These are phyloP conservation scores for Piaya cayana DNA, from an alignment of 2,113 vertebrate species.

Conservation along the genomic window DNA sequence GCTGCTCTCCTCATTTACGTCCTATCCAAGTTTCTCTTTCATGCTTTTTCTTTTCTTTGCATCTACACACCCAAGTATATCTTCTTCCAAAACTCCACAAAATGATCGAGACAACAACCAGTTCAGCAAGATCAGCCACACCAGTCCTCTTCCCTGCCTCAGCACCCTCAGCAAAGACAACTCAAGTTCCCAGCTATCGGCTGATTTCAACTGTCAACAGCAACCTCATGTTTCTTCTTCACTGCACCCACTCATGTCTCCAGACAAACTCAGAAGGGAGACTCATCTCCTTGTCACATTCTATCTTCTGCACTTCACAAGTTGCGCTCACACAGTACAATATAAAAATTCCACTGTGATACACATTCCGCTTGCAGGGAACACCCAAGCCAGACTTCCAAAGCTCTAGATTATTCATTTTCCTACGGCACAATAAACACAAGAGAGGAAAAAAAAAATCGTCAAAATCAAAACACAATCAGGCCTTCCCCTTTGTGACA, in stretches of 20 bases:
- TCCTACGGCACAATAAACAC: background rate
- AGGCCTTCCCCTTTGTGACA: background rate
- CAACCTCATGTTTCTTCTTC: conserved; percentile 1
- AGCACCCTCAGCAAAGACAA: background rate
- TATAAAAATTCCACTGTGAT: background rate
- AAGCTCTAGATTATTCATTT: background rate
- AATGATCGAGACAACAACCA: background rate
- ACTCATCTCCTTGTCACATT: conserved; percentile 12
- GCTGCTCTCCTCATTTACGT: rapidly evolving
- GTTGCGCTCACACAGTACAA: background rate
- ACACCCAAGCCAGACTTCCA: background rate
- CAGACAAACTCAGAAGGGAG: background rate
- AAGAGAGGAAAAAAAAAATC: background rate
- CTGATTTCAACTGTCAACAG: background rate
- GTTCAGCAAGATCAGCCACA: background rate
- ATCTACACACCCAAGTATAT: background rate
- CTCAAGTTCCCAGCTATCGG: background rate
- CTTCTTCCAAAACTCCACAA: background rate
- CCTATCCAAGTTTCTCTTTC: background rate
- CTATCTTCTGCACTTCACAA: conserved; percentile 19
- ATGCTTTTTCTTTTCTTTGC: background rate
- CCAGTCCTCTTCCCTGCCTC: background rate
- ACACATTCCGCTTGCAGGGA: background rate
- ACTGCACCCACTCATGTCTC: background rate
- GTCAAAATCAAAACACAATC: background rate